A percentile compares a stretch with the other conserved stretches of the same genome.
Conservation (phyloP, 1,140 invertebrate species). For the Wasmannia auropunctata region DNA sequence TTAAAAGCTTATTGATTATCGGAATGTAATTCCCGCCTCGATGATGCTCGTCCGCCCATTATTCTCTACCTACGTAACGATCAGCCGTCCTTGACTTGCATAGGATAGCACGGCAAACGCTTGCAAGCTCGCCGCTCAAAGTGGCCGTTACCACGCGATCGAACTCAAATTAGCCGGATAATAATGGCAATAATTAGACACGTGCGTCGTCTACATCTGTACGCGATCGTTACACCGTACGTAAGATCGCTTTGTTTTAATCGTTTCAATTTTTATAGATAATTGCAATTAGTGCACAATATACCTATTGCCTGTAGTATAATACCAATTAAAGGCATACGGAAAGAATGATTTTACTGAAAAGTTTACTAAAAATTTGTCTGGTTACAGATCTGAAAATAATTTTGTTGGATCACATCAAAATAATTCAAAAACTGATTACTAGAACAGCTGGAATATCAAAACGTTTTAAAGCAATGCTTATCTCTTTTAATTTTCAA, state of each 20-base stretch:
- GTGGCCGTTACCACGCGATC: constrained; percentile 38
- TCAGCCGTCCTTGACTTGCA: constrained; percentile 30
- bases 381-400: too few relatives aligned
- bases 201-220: background rate
- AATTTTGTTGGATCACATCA: too few relatives aligned
- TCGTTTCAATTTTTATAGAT: background rate
- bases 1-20: constrained; percentile 62
- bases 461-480: too few relatives aligned
- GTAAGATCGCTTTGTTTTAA: background rate
- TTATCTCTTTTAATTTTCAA: too few relatives aligned
- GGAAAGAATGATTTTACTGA: too few relatives aligned
- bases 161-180: constrained; percentile 16
- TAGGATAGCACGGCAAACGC: constrained; percentile 15
- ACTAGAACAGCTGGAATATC: too few relatives aligned
- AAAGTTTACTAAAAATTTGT: background rate
- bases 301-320: background rate
- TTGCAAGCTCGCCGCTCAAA: background rate
- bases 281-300: background rate
- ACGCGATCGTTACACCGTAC: background rate
- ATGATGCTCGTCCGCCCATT: constrained; percentile 29
- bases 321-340: too few relatives aligned
- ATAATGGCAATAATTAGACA: constrained; percentile 46
- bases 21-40: constrained; percentile 43
- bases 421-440: too few relatives aligned
- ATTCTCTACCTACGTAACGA: background rate